Base-by-base conservation (phyloP, 2,797 vertebrate genomes). In the Acropternis orthonyx region DNA sequence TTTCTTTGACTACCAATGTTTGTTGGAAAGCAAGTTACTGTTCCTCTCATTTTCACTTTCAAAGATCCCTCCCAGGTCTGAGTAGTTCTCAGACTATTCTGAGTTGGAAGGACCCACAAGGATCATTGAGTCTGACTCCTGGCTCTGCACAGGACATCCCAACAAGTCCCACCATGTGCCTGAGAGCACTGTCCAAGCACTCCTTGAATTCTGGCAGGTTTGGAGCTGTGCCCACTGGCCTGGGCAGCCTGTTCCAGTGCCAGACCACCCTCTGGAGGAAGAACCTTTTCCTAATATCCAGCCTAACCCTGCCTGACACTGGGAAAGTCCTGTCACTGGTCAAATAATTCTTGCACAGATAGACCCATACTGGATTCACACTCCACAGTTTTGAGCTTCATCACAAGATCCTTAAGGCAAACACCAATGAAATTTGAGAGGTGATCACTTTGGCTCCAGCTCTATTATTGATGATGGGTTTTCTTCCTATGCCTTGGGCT, bases 291-390 rank as follows among this genome's bases (percentile, higher is more conserved):
- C 39, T 52, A 52, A 46, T 52, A 77, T 12, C 34, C 54, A 55
- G 32, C 21, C 18, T 7, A 46, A 44, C 28, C 44, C 6, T 14
- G 6, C 36, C n/a, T 72, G 44, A 32, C 37, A 41, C 39, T 43
- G 39, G 41, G 62, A 22, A n/a, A 43, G 16, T 65, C 37, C 22
- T 65, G 44, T 59, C 58, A 39, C 65, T 46, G n/a, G 24, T 10
- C 5, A 18, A 39, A 52, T 16, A 41, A 7, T 59, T 59, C 21
- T 66, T 0, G 0, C 39, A 39, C n/a, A 54, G n/a, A 34, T 4
- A 71, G n/a, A 65, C 30, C 14, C 15, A 7, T 11, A 22, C 37
- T 39, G 46, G 68, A 88, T 65, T 55, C 26, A 21, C 2, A 37
- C 52, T 86, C 39, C 71, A n/a, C 43, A 41, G 19, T 59, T 36